Conservation (phyloP, 2,797 vertebrate species). For the Microctenopoma stevenorrisi region DNA sequence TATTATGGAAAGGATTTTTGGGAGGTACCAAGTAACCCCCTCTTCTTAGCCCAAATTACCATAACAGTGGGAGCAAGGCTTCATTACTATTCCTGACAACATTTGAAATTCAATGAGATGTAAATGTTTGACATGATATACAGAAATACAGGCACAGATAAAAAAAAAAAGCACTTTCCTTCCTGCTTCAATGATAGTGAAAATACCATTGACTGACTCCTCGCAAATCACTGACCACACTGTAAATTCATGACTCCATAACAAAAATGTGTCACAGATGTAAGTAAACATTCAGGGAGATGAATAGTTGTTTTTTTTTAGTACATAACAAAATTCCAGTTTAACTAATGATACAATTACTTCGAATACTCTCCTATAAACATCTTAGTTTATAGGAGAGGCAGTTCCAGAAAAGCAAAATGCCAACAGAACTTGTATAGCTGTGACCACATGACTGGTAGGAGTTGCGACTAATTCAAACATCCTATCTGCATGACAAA, state of each 20-base stretch:
- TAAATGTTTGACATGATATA: conserved; percentile 88
- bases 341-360: conserved; percentile 13
- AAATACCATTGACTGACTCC: conserved; percentile 82
- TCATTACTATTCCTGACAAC: conserved; percentile 87
- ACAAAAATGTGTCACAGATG: conserved; percentile 49
- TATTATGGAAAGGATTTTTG: conserved; percentile 69
- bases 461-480: conserved; percentile 25
- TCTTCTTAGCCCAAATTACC: conserved; percentile 76
- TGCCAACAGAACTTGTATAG: background rate
- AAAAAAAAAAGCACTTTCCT: conserved; percentile 72
- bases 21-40: conserved; percentile 63
- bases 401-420: conserved; percentile 2
- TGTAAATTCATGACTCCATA: conserved; percentile 62
- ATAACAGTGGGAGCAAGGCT: conserved; percentile 86
- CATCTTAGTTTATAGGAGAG: background rate
- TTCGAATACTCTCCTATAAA: conserved; percentile 9
- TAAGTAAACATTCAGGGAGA: conserved; percentile 53
- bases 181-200: conserved; percentile 82
- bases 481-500: conserved; percentile 37
- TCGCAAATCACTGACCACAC: conserved; percentile 67
- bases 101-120: conserved; percentile 91
- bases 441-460: background rate
- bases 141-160: conserved; percentile 81
- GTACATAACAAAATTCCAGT: conserved; percentile 21
- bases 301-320: conserved; percentile 50